phyloP scores from a whole-genome alignment of 2,888 invertebrate genomes.

The Polymixis lichenea region DNA sequence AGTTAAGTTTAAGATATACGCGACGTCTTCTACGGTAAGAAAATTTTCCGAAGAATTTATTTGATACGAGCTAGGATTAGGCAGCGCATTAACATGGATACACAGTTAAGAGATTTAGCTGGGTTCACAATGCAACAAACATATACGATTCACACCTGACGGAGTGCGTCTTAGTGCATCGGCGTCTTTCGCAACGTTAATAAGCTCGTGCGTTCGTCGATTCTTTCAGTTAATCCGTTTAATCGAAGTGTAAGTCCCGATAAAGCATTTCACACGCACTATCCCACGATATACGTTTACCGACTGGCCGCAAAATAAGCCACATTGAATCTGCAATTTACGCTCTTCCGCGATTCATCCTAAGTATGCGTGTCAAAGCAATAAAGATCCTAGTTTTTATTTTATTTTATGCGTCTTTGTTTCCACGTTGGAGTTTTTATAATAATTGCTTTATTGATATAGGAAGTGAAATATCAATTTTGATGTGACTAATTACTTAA shows the following conservation, averaged over 20 bases:
- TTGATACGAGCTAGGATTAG: conserved; percentile 1
- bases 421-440: conserved; percentile 32
- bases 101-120: neutral
- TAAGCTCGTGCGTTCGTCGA: neutral
- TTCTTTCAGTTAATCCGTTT: neutral
- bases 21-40: neutral
- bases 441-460: conserved; percentile 20
- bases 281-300: neutral
- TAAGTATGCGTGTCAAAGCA: conserved; percentile 26
- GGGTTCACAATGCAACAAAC: neutral
- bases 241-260: neutral
- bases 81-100: too few relatives aligned
- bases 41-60: conserved; percentile 15
- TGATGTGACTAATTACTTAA: conserved; percentile 38
- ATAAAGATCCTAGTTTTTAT: conserved; percentile 38
- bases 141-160: neutral
- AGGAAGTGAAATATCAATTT: conserved; percentile 41
- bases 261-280: neutral
- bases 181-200: neutral
- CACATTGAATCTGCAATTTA: neutral
- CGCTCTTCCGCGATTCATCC: neutral
- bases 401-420: conserved; percentile 20
- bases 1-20: conserved; percentile 36
- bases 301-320: neutral
- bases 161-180: neutral